Percentiles rank a stretch among this genome's conserved stretches.
Evolutionary conservation across 2,888 invertebrate species (phyloP).

Genomic region (Orthosia gracilis): DNA sequence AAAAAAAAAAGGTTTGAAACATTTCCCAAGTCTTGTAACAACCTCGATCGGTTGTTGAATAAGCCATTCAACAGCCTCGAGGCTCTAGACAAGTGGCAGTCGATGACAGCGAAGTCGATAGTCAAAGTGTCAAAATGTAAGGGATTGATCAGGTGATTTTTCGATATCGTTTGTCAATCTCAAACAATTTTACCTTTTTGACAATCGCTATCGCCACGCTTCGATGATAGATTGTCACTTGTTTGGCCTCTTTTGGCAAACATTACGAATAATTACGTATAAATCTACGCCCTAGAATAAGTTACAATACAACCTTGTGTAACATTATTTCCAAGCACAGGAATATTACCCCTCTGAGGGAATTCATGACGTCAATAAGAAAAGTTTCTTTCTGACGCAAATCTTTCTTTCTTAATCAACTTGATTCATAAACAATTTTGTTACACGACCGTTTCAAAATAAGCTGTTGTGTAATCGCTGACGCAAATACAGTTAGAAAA

Average conservation of each 20-base stretch:
- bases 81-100: too few species aligned
- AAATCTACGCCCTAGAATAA: slow-evolving; percentile 20
- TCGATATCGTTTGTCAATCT: too few species aligned
- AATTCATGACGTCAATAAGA: slow-evolving; percentile 53
- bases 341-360: slow-evolving; percentile 34
- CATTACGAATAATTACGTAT: slow-evolving; percentile 30
- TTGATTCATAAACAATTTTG: slow-evolving; percentile 9
- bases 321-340: slow-evolving; percentile 19
- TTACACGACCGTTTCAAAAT: slow-evolving; percentile 36
- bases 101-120: too few species aligned
- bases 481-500: slow-evolving; percentile 40
- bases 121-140: too few species aligned
- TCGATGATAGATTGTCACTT: too few species aligned
- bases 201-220: too few species aligned
- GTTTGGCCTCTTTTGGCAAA: not conserved
- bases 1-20: slow-evolving; percentile 57
- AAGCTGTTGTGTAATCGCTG: slow-evolving; percentile 35
- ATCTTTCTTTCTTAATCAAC: slow-evolving; percentile 37
- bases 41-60: not conserved
- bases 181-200: too few species aligned
- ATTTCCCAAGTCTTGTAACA: not conserved
- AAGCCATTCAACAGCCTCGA: not conserved
- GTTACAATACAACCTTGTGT: slow-evolving; percentile 32
- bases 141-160: too few species aligned
- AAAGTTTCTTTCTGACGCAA: slow-evolving; percentile 31